Evolutionary conservation across 37 sponge, comb jelly and placozoan genomes (phyloP), one percentile per base, ranked within the genome.

Genomic region (Tethya wilhelma): DNA sequence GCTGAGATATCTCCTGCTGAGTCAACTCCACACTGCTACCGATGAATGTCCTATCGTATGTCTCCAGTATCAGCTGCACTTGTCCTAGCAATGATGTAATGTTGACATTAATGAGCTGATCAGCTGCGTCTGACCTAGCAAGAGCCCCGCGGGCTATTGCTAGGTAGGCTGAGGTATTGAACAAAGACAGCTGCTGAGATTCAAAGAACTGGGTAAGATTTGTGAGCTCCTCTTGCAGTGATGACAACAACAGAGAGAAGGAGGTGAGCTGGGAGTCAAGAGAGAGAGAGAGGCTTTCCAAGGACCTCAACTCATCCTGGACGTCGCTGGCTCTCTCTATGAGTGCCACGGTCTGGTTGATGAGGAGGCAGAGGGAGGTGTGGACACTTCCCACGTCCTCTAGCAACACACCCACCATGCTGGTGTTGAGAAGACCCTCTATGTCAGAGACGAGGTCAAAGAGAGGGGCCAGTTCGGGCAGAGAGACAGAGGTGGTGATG

Each of bases 381-480:
- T 82, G 64, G 28, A 25, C 31, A 11, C n/a, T 22, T 33, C 30
- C 32, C 37, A 73, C 82, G 34, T 63, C 65, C 26, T 2, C 28
- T n/a, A 65, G 25, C 23, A 82, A 45, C 30, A 19, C 4, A 34
- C 44, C 64, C 29, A 82, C 25, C 60, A 22, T 26, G 45, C 73
- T 82, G 11, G 2, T 26, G 20, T 59, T 36, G 25, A 82, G 62
- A 72, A 63, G 17, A 2, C 4, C 55, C 5, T 31, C 23, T n/a
- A 82, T 64, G 20, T 71, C 44, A 1, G 3, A 12, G 20, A 72
- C 4, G 2, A 82, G 64, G 0, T 40, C 26, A 0, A 73, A 53
- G 38, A 82, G 65, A 11, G 12, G 37, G 20, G 45, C 73, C n/a
- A 82, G 34, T 25, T 8, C 0, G 8, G 73, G 73, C 6, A 45